Conservation (phyloP, 2,888 invertebrate species). For the Drosophila pseudotalamancana region DNA sequence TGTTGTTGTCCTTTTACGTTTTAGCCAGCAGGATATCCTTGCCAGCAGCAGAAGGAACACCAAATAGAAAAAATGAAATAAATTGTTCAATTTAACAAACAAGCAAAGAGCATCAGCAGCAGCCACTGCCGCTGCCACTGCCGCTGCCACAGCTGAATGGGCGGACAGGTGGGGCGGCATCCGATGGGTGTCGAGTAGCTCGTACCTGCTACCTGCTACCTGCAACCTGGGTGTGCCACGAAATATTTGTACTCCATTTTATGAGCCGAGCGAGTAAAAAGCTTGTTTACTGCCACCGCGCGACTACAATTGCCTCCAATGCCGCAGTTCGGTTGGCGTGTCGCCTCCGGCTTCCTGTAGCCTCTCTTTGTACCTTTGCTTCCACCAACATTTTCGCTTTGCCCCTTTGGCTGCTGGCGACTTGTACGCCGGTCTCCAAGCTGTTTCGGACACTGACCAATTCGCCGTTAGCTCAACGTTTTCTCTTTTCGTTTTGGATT, state of each 20-base stretch:
- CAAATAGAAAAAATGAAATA: constrained; percentile 53
- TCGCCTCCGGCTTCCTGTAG: constrained; percentile 2
- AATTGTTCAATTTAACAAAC: constrained; percentile 75
- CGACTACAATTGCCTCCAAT: constrained; percentile 26
- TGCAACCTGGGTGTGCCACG: constrained; percentile 31
- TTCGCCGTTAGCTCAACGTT: background rate
- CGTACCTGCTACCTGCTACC: too few relatives aligned
- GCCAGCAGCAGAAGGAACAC: constrained; percentile 25
- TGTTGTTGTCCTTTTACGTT: constrained; percentile 37
- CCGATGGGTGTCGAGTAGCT: constrained; percentile 7
- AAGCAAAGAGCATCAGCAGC: constrained; percentile 33
- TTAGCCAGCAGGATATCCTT: constrained; percentile 55
- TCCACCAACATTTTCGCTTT: too few relatives aligned
- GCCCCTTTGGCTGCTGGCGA: background rate
- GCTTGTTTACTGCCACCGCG: constrained; percentile 38
- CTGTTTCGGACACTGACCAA: background rate
- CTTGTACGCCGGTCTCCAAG: background rate
- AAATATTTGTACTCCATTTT: constrained; percentile 37
- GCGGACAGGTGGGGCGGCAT: constrained; percentile 9
- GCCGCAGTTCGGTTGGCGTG: constrained; percentile 1
- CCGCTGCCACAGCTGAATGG: constrained; percentile 7
- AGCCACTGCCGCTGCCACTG: background rate
- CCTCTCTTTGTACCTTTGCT: background rate
- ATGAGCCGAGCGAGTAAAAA: constrained; percentile 37
- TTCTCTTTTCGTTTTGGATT: background rate